Evolutionary conservation across 2,888 invertebrate species (phyloP).

Genomic region (Xestoiulus laeticollis): DNA sequence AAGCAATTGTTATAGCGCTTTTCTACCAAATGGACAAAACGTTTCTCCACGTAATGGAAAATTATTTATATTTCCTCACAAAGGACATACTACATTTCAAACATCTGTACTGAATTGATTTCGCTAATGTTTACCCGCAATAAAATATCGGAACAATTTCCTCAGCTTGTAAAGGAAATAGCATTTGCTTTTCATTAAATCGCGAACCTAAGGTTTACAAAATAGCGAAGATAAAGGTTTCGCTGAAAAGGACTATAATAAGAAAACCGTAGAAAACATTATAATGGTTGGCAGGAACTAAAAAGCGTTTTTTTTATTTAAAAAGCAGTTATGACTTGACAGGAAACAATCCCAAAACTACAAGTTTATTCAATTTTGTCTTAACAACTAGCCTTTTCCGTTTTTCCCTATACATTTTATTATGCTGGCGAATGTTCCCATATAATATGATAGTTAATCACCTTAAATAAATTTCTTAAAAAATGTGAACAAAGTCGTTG

Average conservation of each 20-base stretch:
- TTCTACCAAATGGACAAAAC: conserved; percentile 14
- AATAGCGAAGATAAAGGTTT: neutral
- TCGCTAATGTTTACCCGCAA: neutral
- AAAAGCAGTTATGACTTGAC: neutral
- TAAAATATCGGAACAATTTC: conserved; percentile 1
- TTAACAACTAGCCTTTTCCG: neutral
- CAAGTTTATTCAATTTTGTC: neutral
- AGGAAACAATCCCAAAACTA: neutral
- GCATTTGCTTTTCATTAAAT: neutral
- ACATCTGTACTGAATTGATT: neutral
- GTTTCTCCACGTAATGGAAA: neutral
- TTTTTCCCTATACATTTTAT: too few species aligned
- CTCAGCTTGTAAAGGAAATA: neutral
- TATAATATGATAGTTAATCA: too few species aligned
- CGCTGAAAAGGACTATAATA: neutral
- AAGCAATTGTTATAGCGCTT: neutral
- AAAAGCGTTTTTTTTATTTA: neutral
- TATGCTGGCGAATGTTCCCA: too few species aligned
- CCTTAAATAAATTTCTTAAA: too few species aligned
- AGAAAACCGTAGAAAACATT: neutral
- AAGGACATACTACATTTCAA: neutral
- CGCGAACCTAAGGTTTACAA: neutral
- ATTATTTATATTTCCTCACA: neutral
- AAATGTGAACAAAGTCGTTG: too few species aligned
- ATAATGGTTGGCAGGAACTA: neutral